Conservation (phyloP, 2,797 vertebrate species). For the Acestrorhynchus altus region DNA sequence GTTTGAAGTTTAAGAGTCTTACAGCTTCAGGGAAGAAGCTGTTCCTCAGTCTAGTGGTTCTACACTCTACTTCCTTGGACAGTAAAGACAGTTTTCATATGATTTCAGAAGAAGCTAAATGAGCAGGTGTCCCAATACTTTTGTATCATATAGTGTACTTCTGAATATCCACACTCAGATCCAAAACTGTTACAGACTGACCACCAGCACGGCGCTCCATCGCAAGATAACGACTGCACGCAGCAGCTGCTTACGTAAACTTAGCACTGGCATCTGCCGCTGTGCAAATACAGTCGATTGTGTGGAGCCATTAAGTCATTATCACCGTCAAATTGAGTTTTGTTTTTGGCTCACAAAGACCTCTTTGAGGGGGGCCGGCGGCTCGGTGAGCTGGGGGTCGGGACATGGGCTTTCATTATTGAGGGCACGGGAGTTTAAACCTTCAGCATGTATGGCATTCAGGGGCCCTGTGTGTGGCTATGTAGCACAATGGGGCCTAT, state of each 20-base stretch:
- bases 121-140: no score
- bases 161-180: not conserved
- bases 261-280: slow-evolving; percentile 55
- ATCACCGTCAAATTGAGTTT: slow-evolving; percentile 77
- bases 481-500: slow-evolving; percentile 48
- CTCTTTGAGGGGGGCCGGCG: slow-evolving; percentile 67
- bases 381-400: slow-evolving; percentile 30
- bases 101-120: no score
- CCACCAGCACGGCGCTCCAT: slow-evolving; percentile 33
- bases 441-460: slow-evolving; percentile 60
- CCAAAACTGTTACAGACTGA: slow-evolving; percentile 17
- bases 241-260: slow-evolving; percentile 55
- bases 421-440: slow-evolving; percentile 64
- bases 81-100: no score
- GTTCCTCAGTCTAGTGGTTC: no score
- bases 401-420: slow-evolving; percentile 66
- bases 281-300: slow-evolving; percentile 70
- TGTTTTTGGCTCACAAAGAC: slow-evolving; percentile 71
- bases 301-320: slow-evolving; percentile 77
- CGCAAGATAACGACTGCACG: not conserved
- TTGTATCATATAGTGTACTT: no score
- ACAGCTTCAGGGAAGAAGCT: no score
- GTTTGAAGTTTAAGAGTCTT: no score
- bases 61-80: no score
- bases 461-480: slow-evolving; percentile 49